Percentiles rank a stretch among this genome's conserved stretches.
phyloP scores from a whole-genome alignment of 2,888 invertebrate genomes.

The Heterodera filipjevi region DNA sequence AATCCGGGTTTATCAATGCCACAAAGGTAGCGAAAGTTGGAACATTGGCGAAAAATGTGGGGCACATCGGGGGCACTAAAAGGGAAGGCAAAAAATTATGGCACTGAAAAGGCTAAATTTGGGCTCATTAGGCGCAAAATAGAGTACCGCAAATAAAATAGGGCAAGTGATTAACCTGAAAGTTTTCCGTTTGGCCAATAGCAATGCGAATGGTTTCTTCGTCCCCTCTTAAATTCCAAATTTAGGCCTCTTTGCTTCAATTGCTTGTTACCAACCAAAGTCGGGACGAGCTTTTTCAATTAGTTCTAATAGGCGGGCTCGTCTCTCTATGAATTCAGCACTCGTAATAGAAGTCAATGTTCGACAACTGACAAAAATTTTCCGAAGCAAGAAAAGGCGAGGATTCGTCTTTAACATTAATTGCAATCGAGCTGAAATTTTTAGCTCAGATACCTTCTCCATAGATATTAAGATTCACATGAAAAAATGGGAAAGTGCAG shows the following conservation, averaged over 20 bases:
- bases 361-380: not conserved
- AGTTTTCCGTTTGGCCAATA: constrained; percentile 23
- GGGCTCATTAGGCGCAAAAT: not conserved
- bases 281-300: not conserved
- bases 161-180: not conserved
- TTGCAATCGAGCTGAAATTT: not conserved
- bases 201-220: constrained; percentile 14
- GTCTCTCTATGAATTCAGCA: constrained; percentile 24
- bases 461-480: no score
- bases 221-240: not conserved
- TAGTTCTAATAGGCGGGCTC: constrained; percentile 13
- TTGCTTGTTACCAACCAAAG: not conserved
- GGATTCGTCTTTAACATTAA: not conserved
- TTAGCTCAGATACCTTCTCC: no score
- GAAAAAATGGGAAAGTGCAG: no score
- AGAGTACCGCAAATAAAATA: not conserved
- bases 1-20: constrained; percentile 48
- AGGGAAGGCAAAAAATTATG: not conserved
- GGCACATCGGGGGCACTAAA: constrained; percentile 63
- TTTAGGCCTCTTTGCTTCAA: not conserved
- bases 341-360: constrained; percentile 2
- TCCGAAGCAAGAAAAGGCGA: not conserved
- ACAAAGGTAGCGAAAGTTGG: constrained; percentile 57
- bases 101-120: not conserved
- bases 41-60: constrained; percentile 54